phyloP scores from a whole-genome alignment of 2,113 vertebrate genomes.

The Mirounga angustirostris region DNA sequence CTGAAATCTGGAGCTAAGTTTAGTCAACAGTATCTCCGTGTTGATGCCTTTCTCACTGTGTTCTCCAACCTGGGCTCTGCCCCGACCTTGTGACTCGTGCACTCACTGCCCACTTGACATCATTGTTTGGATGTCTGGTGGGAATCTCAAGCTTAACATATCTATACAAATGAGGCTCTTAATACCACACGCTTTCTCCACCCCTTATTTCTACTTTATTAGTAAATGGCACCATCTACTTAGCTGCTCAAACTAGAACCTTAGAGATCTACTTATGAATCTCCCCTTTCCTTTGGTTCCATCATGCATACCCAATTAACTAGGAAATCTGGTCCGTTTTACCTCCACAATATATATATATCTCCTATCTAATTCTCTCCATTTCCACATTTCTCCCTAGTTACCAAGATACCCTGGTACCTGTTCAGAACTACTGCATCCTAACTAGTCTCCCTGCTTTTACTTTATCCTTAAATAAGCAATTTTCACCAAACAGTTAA shows the following conservation, averaged over 20 bases:
- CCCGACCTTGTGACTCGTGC: neutral
- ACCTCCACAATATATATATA: neutral
- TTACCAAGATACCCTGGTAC: neutral
- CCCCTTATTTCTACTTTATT: neutral
- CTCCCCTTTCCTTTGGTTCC: neutral
- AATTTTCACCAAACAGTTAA: neutral
- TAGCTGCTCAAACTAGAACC: neutral
- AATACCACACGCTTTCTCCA: neutral
- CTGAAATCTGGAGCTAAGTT: neutral
- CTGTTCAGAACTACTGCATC: neutral
- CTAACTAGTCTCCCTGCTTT: neutral
- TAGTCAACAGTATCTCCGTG: neutral
- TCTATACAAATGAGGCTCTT: neutral
- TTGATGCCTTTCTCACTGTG: neutral
- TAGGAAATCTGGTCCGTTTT: neutral
- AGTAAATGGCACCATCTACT: neutral
- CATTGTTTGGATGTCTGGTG: neutral
- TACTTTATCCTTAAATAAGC: neutral
- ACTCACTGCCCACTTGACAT: neutral
- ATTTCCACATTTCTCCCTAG: neutral
- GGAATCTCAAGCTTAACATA: neutral
- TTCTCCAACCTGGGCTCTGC: neutral
- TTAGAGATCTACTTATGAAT: neutral
- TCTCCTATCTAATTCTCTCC: neutral
- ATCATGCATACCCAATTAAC: neutral